Base-by-base conservation (phyloP, 1,140 invertebrate genomes). In the Leptinotarsa undecemlineata region DNA sequence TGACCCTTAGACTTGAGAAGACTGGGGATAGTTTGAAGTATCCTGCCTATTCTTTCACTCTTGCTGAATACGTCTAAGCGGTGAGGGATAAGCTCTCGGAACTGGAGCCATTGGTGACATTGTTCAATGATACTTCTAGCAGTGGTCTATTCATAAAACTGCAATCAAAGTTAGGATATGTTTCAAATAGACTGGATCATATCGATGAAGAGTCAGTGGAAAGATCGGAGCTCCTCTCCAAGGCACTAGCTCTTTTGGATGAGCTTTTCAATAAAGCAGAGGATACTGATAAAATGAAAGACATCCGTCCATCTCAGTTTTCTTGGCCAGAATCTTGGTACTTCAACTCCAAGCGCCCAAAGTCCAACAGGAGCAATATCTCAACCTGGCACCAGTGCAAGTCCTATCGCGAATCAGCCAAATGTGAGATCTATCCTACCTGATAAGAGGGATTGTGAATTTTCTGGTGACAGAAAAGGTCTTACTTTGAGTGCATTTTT, bases 381-480 rank as follows among this genome's bases (percentile, higher is more conserved):
- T n/a, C n/a, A n/a, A n/a, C n/a, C n/a, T n/a, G n/a, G n/a, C n/a
- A n/a, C n/a, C n/a, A n/a, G n/a, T n/a, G n/a, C n/a, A n/a, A n/a
- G n/a, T 51, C 48, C 48, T 1, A n/a, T 51, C 14, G 48, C 3
- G 3, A 66, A 33, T 15, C 63, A 66, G 33, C 23, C 33, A 4
- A 66, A 21, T 20, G 21, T 66, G 19, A 66, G n/a, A 33, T 33
- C 63, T 17, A 66, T 0, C 5, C 4, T 66, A 15, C 63, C 63
- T 11, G 21, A 66, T 1, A 66, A 66, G 19, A 33, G 63, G 63
- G 63, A 66, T 6, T 33, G 21, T 4, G 8, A 66, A 26, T 84
- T 84, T 2, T 21, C 63, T 13, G 63, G 23, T 3, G 23, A 66
- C 13, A 66, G 23, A 14, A 51, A n/a, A n/a, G 48, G 48, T 14